Percentiles rank a stretch among this genome's conserved stretches.
Conservation (phyloP, 2,888 invertebrate species). For the Lithosia quadra region DNA sequence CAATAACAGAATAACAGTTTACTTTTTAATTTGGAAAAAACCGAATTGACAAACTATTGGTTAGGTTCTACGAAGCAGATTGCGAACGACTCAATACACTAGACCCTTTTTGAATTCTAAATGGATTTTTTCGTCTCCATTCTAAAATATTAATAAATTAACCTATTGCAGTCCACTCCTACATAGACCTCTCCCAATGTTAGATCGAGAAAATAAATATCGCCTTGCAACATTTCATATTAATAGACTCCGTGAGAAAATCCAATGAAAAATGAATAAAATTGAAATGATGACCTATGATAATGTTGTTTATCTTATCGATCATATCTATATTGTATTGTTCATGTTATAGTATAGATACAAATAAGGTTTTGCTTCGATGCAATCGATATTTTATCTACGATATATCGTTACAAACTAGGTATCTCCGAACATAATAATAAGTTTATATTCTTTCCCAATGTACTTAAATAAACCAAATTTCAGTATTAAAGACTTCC, state of each 20-base stretch:
- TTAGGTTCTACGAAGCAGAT: not conserved
- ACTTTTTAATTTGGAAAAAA: not conserved
- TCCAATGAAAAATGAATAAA: not conserved
- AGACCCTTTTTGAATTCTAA: no score
- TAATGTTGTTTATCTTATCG: not conserved
- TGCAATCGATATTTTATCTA: not conserved
- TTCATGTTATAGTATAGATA: not conserved
- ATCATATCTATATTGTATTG: not conserved
- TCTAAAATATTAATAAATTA: no score
- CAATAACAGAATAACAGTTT: not conserved
- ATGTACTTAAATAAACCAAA: no score
- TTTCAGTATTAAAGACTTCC: no score
- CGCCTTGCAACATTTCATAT: not conserved
- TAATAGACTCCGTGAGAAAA: not conserved
- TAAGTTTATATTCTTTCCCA: no score
- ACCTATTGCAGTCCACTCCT: no score
- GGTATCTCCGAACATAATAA: not conserved
- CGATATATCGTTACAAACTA: no score
- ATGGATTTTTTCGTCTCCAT: no score
- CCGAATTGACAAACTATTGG: not conserved
- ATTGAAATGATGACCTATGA: not conserved
- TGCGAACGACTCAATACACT: not conserved
- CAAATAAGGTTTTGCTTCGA: not conserved
- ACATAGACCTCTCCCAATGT: no score
- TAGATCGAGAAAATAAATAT: no score